phyloP scores from a whole-genome alignment of 2,113 vertebrate species.

The Alosa alosa region DNA sequence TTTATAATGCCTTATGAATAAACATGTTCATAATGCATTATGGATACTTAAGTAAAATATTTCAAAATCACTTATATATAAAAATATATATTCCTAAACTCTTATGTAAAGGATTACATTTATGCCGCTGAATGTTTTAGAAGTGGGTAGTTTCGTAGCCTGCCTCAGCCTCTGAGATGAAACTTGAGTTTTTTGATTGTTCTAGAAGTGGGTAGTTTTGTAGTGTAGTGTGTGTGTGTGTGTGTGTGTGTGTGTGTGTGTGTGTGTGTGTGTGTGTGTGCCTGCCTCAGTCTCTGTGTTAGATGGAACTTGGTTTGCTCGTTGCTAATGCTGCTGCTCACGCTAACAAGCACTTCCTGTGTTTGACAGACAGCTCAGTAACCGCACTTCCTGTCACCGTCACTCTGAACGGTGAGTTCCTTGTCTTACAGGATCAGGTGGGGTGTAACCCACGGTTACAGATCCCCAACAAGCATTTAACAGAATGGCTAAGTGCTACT shows the following conservation, averaged over 20 bases:
- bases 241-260: too few species aligned
- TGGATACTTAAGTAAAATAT: too few species aligned
- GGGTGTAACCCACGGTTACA: not conserved
- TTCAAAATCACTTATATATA: too few species aligned
- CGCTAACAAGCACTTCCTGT: slow-evolving; percentile 1
- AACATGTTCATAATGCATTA: too few species aligned
- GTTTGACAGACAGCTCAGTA: not conserved
- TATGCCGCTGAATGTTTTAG: not conserved
- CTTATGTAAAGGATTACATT: too few species aligned
- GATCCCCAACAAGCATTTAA: not conserved
- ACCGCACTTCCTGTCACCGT: not conserved
- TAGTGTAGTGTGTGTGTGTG: too few species aligned
- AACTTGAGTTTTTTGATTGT: not conserved
- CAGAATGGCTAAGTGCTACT: not conserved
- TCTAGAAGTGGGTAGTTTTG: too few species aligned
- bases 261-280: too few species aligned
- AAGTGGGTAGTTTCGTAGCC: not conserved
- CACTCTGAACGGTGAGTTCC: not conserved
- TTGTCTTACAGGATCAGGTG: not conserved
- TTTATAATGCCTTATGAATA: too few species aligned
- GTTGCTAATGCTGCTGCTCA: not conserved
- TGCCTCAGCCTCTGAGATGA: too few species aligned
- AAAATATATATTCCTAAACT: too few species aligned
- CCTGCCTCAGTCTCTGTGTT: too few species aligned
- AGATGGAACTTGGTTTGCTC: not conserved